phyloP scores from a whole-genome alignment of 2,113 vertebrate genomes.

The Tenebrosternarchus preto region DNA sequence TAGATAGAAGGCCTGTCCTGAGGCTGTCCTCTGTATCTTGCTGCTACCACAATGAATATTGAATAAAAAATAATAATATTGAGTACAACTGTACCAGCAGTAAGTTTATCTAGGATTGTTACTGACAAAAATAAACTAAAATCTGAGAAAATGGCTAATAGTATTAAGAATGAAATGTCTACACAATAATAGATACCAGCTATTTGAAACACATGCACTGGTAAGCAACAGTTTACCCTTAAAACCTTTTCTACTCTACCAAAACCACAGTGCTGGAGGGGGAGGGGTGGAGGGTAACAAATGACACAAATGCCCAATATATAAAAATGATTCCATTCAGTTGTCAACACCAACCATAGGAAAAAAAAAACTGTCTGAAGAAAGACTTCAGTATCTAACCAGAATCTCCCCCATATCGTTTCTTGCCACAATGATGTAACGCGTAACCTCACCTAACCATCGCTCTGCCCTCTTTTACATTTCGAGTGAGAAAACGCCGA shows the following conservation, averaged over 20 bases:
- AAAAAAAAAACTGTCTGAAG: conserved; percentile 67
- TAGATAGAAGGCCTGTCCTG: conserved; percentile 78
- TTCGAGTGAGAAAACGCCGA: conserved; percentile 38
- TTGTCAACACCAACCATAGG: conserved; percentile 76
- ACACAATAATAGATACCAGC: conserved; percentile 99
- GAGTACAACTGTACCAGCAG: conserved; percentile 99
- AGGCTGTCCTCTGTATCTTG: conserved; percentile 76
- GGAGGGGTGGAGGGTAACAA: conserved; percentile 44
- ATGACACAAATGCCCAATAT: conserved; percentile 74
- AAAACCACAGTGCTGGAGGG: conserved; percentile 80
- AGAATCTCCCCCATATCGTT: conserved; percentile 67
- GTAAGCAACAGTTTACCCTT: conserved; percentile 84
- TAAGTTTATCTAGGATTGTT: conserved; percentile 91
- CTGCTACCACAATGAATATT: conserved; percentile 78
- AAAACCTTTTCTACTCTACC: conserved; percentile 77
- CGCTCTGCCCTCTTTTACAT: conserved; percentile 71
- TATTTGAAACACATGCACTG: conserved; percentile 87
- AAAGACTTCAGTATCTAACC: conserved; percentile 53
- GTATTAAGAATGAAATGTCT: conserved; percentile 87
- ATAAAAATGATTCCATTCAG: conserved; percentile 72
- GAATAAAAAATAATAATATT: conserved; percentile 80
- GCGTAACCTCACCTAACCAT: conserved; percentile 68
- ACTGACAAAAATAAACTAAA: conserved; percentile 84
- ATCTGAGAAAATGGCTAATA: conserved; percentile 84
- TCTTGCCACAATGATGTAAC: conserved; percentile 62